phyloP scores from a whole-genome alignment of 2,113 vertebrate genomes.

The Xyliphius kryptos region DNA sequence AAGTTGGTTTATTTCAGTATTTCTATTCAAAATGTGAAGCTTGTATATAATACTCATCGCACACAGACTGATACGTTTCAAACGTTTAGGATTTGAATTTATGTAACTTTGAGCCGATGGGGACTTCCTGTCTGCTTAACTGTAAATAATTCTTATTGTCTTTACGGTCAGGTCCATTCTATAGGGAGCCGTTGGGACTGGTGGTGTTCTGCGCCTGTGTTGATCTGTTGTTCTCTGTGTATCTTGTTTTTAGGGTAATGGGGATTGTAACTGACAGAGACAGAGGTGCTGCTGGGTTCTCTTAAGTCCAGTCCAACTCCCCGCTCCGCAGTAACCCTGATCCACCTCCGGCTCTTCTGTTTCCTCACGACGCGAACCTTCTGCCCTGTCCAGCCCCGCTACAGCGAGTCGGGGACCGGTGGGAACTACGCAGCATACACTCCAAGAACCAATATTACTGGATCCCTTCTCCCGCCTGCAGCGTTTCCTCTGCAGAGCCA shows the following conservation, averaged over 20 bases:
- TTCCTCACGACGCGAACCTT: slow-evolving; percentile 12
- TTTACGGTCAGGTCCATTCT: background rate
- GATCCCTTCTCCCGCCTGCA: slow-evolving; percentile 11
- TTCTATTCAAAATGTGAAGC: too few species aligned
- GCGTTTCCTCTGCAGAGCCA: slow-evolving; percentile 23
- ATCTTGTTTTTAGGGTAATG: slow-evolving; percentile 26
- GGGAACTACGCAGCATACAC: slow-evolving; percentile 10
- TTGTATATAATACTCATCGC: too few species aligned
- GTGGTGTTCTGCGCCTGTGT: too few species aligned
- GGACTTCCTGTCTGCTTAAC: too few species aligned
- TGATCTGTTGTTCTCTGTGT: background rate
- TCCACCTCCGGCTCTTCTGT: slow-evolving; percentile 25
- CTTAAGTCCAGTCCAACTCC: slow-evolving; percentile 13
- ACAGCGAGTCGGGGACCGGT: slow-evolving; percentile 16
- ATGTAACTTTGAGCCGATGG: too few species aligned
- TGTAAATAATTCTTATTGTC: background rate
- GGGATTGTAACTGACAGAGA: slow-evolving; percentile 23
- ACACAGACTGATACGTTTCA: too few species aligned
- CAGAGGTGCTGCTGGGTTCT: slow-evolving; percentile 2
- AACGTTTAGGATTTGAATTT: too few species aligned
- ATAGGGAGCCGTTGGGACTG: too few species aligned
- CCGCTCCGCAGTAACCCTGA: slow-evolving; percentile 17
- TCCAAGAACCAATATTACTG: slow-evolving; percentile 20
- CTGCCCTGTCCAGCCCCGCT: slow-evolving; percentile 12
- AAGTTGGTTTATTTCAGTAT: too few species aligned